Evolutionary conservation across 2,797 vertebrate species (phyloP), one percentile per base, ranked within the genome.

Genomic region (Choloepus didactylus): DNA sequence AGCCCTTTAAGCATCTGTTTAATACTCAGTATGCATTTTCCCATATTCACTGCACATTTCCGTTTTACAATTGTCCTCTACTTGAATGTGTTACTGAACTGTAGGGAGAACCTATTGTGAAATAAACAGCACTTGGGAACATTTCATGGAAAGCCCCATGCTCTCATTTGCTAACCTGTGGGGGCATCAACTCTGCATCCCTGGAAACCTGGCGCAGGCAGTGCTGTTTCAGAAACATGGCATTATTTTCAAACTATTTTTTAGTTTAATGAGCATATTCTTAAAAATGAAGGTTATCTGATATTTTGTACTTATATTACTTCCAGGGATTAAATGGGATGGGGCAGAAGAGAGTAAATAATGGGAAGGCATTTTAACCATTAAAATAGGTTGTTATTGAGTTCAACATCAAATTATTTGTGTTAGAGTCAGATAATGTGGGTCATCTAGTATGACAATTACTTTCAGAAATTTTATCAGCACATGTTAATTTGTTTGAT

Each of bases 31-130:
- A 89, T 96, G 76, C 5, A 0, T 87, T 87, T 73, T 35, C 25
- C 38, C 75, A n/a, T 91, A 75, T 16, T 86, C 38, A 95, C 4
- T 49, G 2, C 38, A 62, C 0, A 0, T 92, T 70, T 91, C 54
- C 9, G 27, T 75, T 97, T 97, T 92, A 85, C 29, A 70, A 27
- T 82, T 94, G 73, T 85, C 92, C 56, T 95, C 27, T 80, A 54
- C 25, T 89, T 94, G 89, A 60, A 69, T 73, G 3, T 70, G 59
- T 51, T 76, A 44, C 14, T 67, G 25, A 96, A 79, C 0, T 1
- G 38, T 82, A 92, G 73, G 1, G 0, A 59, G 9, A 4, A 66
- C 64, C 38, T 90, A 31, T 38, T 25, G 56, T 92, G 15, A 97
- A 92, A 94, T 44, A 59, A 93, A n/a, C 27, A 86, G 66, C 56